Base-by-base conservation (phyloP, 2,797 vertebrate genomes). In the Tangara arthus region DNA sequence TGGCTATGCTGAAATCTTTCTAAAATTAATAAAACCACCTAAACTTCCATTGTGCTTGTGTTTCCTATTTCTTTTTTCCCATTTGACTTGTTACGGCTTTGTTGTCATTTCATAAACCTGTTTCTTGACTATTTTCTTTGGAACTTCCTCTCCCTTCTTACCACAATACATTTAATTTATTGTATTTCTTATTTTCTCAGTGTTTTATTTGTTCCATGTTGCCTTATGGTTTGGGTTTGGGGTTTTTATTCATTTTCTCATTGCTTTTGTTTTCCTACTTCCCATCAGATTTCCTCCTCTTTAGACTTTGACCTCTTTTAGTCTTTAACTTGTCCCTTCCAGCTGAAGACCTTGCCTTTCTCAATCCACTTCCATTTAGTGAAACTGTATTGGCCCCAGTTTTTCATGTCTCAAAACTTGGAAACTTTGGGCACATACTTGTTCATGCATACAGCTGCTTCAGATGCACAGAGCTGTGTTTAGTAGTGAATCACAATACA, bases 21-120 rank as follows among this genome's bases (percentile, higher is more conserved):
- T 88, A 73, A 93, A 93, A 79, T 82, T 0, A 97, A 96, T 94
- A 96, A 96, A 97, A 89, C 17, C 39, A 34, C 59, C 37, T 83
- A 91, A 87, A 59, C 52, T 93, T 93, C 71, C 72, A 46, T 44
- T 60, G 44, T 2, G 1, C 53, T 72, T 52, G 9, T 91, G 79
- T 78, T 55, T 94, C 81, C 86, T 81, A 15, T 24, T 95, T 96
- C 80, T 90, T 90, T 94, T 87, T 87, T 87, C 57, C 41, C 32
- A 46, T 84, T 81, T 92, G 15, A 86, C 87, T 78, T 85, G 35
- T 34, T 89, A 47, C 16, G 80, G 52, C 52, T 90, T 93, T 73
- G 24, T 35, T 75, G 42, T 64, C 59, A 6, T 81, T 96, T 83
- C 55, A 34, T 28, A 52, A 94, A 56, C 65, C 18, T 93, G 47